Base-by-base conservation (phyloP, 2,888 invertebrate species). In the Anagyrus pseudococci region DNA sequence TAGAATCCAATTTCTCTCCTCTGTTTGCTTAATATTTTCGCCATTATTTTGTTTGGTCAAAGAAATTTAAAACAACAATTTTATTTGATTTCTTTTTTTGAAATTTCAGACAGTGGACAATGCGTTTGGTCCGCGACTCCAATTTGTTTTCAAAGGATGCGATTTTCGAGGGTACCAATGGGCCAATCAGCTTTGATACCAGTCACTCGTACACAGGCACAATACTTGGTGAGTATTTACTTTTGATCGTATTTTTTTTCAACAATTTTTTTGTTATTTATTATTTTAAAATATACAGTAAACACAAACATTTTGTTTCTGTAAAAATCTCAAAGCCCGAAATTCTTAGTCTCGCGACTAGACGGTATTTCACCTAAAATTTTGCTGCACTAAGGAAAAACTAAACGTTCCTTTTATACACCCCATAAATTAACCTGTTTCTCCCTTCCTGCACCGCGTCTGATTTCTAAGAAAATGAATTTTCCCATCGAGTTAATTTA, bases 121-220 rank as follows among this genome's bases (percentile, higher is more conserved):
- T 80, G 68, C 76, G 76, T 26, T 71, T 80, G 66, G 72, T 77
- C 43, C 76, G 72, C 20, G 80, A 80, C 64, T 69, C 70, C 48
- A 72, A 71, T 41, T 68, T 80, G 44, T 80, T 79, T 68, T 74
- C 79, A 50, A 72, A 73, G 43, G 77, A 80, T 61, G 80, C 73
- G 8, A 71, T 75, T 22, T 80, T 80, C 69, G 80, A 80, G 66
- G 71, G 73, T 55, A 75, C 76, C 22, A 63, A 71, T 29, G 80
- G 80, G 17, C 75, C 73, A 26, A 77, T 80, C 68, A 53, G 72
- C 52, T 80, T 80, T 69, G 80, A 80, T 67, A 69, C 75, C 19
- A 71, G 73, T 41, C 76, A 80, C 62, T 77, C 80, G 13, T 80
- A 80, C 68, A 67, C 72, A 48, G 80, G 80, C 64, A 77, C 78